A percentile compares a stretch with the other conserved stretches of the same genome.
Evolutionary conservation across 1,140 invertebrate species (phyloP).

Genomic region (Saxidomus purpurata): DNA sequence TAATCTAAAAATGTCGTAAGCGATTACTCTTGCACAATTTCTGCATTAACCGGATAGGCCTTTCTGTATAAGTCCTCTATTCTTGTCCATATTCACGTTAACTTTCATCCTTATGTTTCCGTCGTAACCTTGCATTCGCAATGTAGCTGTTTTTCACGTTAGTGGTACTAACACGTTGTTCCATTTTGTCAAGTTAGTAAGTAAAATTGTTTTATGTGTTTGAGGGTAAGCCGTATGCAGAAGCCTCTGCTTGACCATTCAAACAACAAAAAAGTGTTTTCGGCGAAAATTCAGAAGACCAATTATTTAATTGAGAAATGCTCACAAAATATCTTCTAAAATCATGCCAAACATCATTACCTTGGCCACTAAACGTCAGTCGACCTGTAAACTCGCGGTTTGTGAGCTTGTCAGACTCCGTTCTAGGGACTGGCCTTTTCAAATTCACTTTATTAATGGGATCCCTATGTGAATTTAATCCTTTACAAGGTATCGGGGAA

Average conservation of each 20-base stretch:
- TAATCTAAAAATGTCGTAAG: conserved; percentile 62
- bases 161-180: conserved; percentile 63
- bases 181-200: conserved; percentile 55
- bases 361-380: conserved; percentile 49
- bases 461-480: not conserved
- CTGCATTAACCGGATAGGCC: conserved; percentile 61
- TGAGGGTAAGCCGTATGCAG: conserved; percentile 64
- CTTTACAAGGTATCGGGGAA: not conserved
- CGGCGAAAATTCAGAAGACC: too few relatives aligned
- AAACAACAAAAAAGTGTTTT: conserved; percentile 57
- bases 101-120: conserved; percentile 46
- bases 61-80: conserved; percentile 63
- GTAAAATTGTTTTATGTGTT: too few relatives aligned
- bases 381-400: conserved; percentile 54
- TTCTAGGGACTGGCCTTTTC: too few relatives aligned
- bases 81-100: conserved; percentile 64
- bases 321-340: conserved; percentile 65
- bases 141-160: too few relatives aligned
- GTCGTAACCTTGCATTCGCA: conserved; percentile 61
- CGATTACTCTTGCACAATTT: conserved; percentile 62
- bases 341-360: conserved; percentile 58
- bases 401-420: not conserved
- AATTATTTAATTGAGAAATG: conserved; percentile 48
- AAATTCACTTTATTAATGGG: not conserved
- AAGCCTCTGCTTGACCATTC: conserved; percentile 63